A percentile compares a stretch with the other conserved stretches of the same genome.
phyloP scores from a whole-genome alignment of 2,888 invertebrate genomes.

The Agriopis aurantiaria region DNA sequence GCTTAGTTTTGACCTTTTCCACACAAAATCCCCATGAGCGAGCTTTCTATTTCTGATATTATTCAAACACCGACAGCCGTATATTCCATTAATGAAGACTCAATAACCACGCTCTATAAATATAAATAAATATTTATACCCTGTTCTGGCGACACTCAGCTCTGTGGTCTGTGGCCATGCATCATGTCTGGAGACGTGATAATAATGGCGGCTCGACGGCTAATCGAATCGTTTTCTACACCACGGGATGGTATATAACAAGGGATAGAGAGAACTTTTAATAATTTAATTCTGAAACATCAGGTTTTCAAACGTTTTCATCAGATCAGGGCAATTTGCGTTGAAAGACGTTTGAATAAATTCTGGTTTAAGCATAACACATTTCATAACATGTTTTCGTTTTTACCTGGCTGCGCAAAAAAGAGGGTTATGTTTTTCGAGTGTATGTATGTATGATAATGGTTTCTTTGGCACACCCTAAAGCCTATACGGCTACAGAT shows the following conservation, averaged over 20 bases:
- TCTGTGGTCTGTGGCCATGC: constrained; percentile 49
- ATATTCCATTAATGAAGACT: constrained; percentile 41
- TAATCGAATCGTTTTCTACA: constrained; percentile 68
- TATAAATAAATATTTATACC: constrained; percentile 43
- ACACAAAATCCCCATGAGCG: constrained; percentile 10
- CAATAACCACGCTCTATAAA: constrained; percentile 44
- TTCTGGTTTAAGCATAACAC: too few species aligned
- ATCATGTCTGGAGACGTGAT: constrained; percentile 55
- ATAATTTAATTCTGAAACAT: background rate
- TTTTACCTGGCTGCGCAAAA: too few species aligned
- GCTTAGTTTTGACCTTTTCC: background rate
- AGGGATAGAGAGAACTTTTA: constrained; percentile 1
- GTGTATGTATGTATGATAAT: too few species aligned
- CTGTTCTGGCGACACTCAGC: constrained; percentile 38
- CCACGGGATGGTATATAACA: constrained; percentile 48
- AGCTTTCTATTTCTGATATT: constrained; percentile 38
- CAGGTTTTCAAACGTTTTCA: too few species aligned
- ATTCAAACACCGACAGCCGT: constrained; percentile 39
- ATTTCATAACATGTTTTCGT: too few species aligned
- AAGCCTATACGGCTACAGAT: too few species aligned
- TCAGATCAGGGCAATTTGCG: background rate
- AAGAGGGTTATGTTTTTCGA: too few species aligned
- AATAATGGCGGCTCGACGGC: constrained; percentile 51
- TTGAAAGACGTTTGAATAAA: too few species aligned
- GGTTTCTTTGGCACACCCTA: too few species aligned